Evolutionary conservation across 2,113 vertebrate genomes (phyloP), one percentile per base, ranked within the genome.

Genomic region (Urocolius indicus): DNA sequence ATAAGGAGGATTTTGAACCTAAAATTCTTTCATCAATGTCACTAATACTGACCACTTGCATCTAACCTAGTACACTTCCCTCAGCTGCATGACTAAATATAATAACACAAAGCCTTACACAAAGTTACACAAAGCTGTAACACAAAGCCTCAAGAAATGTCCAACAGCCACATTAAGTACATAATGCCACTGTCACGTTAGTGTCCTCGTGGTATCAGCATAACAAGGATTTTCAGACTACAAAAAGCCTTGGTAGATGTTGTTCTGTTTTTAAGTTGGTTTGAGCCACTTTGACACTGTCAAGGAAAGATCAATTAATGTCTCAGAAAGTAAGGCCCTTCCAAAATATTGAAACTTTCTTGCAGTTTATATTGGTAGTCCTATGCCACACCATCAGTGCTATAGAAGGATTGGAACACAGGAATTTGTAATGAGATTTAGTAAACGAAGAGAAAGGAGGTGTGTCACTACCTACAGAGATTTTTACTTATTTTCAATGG

Each of bases 401-500:
- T 90, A 72, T 46, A 41, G 80, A 84, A 24, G 30, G 57, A 26
- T 32, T 34, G 54, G 76, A 75, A 58, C 1, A 18, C 23, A 73
- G 46, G 73, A 84, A 19, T 0, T 34, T 21, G 58, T 26, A 29
- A 58, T 57, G 49, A 54, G 45, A 38, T 90, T 75, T 21, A 69
- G 73, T 17, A 71, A 78, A 52, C 0, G 9, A 83, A 65, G 45
- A 63, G 29, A 67, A 78, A 87, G 67, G 77, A 87, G 80, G 58
- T 20, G 26, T 82, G 78, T 23, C 76, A 87, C 52, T 61, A 62
- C 38, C 71, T 65, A 55, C 59, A 68, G 81, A 91, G 89, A 48
- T 65, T 92, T 95, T 86, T 16, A 63, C 45, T 90, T 51, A 9
- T 90, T 96, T 83, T 93, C 82, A 89, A 87, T 83, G 30, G 48